phyloP scores from a whole-genome alignment of 2,888 invertebrate genomes.

The Octodonta nipae region DNA sequence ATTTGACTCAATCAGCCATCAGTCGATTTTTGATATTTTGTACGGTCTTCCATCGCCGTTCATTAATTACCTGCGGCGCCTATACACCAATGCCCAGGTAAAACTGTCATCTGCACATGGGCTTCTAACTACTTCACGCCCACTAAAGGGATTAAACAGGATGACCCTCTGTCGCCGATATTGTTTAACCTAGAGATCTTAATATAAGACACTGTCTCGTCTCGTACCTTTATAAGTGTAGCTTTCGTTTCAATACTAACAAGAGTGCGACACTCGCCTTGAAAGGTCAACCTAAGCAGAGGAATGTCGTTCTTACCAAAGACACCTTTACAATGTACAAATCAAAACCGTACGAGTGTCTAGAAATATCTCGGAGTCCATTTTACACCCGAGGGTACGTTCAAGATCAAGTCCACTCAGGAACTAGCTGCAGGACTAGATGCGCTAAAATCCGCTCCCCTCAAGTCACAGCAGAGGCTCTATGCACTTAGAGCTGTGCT shows the following conservation, averaged over 20 bases:
- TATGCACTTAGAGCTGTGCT: slow-evolving; percentile 1
- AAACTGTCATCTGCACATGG: no score
- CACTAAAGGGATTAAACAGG: no score
- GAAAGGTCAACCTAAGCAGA: slow-evolving; percentile 1
- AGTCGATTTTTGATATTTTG: no score
- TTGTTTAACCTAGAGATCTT: background rate
- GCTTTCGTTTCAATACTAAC: background rate
- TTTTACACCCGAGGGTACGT: background rate
- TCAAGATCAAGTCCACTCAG: background rate
- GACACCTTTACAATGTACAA: background rate
- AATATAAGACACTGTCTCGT: background rate
- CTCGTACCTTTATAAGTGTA: background rate
- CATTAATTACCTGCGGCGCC: no score
- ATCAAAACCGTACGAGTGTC: background rate
- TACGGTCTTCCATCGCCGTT: no score
- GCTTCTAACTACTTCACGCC: no score
- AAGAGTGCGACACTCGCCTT: slow-evolving; percentile 1
- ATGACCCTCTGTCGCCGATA: no score
- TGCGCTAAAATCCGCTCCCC: slow-evolving; percentile 2
- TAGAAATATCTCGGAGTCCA: slow-evolving; percentile 3
- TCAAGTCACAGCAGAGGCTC: slow-evolving; percentile 6
- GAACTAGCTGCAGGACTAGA: background rate
- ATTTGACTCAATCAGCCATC: no score
- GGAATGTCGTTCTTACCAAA: no score
- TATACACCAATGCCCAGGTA: no score